Percentiles rank a stretch among this genome's conserved stretches.
phyloP scores from a whole-genome alignment of 2,113 vertebrate species.

The Neodontobutis hainanensis region DNA sequence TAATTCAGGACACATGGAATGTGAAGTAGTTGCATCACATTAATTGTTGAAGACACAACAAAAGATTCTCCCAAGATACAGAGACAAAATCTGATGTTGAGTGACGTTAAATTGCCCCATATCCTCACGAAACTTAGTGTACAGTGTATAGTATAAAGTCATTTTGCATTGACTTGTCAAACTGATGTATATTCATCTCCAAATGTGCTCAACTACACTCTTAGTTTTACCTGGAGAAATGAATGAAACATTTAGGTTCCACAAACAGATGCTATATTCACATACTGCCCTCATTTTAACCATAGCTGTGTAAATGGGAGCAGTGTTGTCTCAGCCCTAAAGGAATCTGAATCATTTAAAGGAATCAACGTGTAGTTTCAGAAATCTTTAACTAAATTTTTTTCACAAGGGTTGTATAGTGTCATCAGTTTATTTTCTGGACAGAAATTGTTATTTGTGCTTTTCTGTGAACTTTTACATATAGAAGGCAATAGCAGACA shows the following conservation, averaged over 20 bases:
- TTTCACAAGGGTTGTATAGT: neutral
- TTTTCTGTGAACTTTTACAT: too few relatives aligned
- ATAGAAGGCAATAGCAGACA: too few relatives aligned
- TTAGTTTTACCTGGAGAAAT: neutral
- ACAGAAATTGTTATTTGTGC: too few relatives aligned
- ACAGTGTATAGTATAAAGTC: too few relatives aligned
- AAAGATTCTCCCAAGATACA: too few relatives aligned
- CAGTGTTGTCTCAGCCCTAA: conserved; percentile 19
- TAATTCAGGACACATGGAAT: too few relatives aligned
- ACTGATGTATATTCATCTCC: neutral
- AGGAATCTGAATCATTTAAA: conserved; percentile 9
- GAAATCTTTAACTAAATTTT: neutral
- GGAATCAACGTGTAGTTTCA: neutral
- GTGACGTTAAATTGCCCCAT: too few relatives aligned
- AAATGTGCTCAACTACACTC: conserved; percentile 4
- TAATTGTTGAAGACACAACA: too few relatives aligned
- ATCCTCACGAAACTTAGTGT: neutral
- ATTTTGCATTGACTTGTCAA: too few relatives aligned
- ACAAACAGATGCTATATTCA: conserved; percentile 19
- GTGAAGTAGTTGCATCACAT: too few relatives aligned
- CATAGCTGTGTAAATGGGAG: conserved; percentile 21
- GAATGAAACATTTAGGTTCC: neutral
- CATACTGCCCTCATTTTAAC: conserved; percentile 25
- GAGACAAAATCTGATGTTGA: too few relatives aligned
- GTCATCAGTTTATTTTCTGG: neutral